phyloP scores from a whole-genome alignment of 2,888 invertebrate species.

The Aquatica leii region DNA sequence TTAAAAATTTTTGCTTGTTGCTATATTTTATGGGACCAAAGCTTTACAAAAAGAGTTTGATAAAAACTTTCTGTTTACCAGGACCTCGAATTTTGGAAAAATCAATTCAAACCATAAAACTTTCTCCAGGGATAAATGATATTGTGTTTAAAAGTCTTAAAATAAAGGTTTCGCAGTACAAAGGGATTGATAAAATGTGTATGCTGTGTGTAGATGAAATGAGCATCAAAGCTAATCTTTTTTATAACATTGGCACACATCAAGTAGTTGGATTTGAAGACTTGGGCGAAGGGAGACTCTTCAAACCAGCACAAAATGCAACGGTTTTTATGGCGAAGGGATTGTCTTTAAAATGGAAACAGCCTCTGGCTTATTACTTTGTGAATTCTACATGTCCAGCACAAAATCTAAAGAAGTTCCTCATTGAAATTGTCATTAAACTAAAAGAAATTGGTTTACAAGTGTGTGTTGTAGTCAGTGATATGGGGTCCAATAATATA shows the following conservation, averaged over 20 bases:
- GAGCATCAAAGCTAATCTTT: not conserved
- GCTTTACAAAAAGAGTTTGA: not conserved
- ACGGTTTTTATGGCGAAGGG: slow-evolving; percentile 7
- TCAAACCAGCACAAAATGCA: not conserved
- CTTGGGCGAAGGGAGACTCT: not conserved
- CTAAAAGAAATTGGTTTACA: not conserved
- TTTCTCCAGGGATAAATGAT: not conserved
- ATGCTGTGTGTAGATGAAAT: not conserved
- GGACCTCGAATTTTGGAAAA: not conserved
- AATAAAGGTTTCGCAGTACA: not conserved
- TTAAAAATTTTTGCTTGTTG: not conserved
- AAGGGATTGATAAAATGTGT: not conserved
- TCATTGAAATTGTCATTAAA: not conserved
- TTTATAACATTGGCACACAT: not conserved
- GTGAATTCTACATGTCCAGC: slow-evolving; percentile 2
- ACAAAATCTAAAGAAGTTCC: not conserved
- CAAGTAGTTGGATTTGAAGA: slow-evolving; percentile 6
- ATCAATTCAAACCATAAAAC: not conserved
- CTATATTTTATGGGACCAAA: not conserved
- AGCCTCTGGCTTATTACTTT: slow-evolving; percentile 8
- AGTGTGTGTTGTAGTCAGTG: not conserved
- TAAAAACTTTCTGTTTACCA: not conserved
- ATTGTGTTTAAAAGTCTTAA: not conserved
- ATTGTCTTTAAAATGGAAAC: slow-evolving; percentile 11
- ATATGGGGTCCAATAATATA: slow-evolving; percentile 28